These are phyloP conservation scores for Petrocephalus microphthalmus DNA, from an alignment of 2,113 vertebrate species.

Conservation along the genomic window DNA sequence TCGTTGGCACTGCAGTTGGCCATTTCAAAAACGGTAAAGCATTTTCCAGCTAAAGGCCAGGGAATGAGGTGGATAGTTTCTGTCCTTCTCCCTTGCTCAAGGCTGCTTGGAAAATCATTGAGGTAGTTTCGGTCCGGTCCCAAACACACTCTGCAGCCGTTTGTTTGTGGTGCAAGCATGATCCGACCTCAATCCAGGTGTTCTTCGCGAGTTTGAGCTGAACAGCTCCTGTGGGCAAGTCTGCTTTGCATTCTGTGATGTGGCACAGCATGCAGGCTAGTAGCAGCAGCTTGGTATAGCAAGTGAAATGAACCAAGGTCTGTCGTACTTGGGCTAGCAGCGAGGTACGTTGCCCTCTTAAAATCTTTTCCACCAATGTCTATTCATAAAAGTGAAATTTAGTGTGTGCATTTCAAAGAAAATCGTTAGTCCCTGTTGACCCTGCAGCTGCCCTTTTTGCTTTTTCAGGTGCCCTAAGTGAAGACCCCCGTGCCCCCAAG, in stretches of 20 bases:
- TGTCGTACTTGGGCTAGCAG: too few relatives aligned
- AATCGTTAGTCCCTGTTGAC: not conserved
- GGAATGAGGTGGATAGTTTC: not conserved
- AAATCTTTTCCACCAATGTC: not conserved
- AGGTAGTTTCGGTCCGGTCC: not conserved
- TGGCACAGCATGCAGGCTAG: too few relatives aligned
- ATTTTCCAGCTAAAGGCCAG: not conserved
- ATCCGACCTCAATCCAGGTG: too few relatives aligned
- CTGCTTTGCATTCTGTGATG: too few relatives aligned
- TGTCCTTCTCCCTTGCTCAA: not conserved
- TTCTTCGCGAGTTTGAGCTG: too few relatives aligned
- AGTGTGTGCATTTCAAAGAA: not conserved
- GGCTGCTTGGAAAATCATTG: not conserved
- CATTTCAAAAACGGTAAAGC: not conserved
- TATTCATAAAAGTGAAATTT: not conserved
- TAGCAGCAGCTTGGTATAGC: too few relatives aligned
- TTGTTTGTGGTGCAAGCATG: too few relatives aligned
- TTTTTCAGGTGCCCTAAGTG: constrained; percentile 71
- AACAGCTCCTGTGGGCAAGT: too few relatives aligned
- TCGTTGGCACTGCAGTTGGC: not conserved
- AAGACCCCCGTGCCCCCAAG: constrained; percentile 86
- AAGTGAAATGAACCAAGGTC: too few relatives aligned
- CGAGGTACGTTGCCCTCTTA: too few relatives aligned
- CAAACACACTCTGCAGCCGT: too few relatives aligned
- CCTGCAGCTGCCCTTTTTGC: not conserved